Evolutionary conservation across 1,140 invertebrate genomes (phyloP), one percentile per base, ranked within the genome.

Genomic region (Rhyzopertha dominica): DNA sequence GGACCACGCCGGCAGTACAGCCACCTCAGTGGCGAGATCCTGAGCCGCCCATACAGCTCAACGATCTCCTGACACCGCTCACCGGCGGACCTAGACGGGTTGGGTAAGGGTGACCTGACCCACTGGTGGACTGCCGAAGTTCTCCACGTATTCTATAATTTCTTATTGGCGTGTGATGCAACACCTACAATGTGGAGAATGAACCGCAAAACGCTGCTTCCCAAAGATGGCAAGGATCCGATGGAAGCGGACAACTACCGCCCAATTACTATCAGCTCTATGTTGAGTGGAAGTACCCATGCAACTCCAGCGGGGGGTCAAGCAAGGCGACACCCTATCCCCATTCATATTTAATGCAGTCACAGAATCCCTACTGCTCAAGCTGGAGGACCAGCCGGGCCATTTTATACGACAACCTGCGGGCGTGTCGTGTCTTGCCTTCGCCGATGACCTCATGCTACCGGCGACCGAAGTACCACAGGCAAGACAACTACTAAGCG

Each of bases 241-340:
- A 10, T 8, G 0, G 17, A 51, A 4, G 29, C 40, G 0, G 46
- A 29, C 4, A 56, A 55, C 25, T 62, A 52, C 31, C 12, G 54
- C 12, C 58, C 59, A 8, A 49, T 61, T 13, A 58, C 0, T 62
- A 52, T 31, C 53, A 51, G 18, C 44, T 36, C 5, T 37, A n/a
- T n/a, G n/a, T n/a, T n/a, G n/a, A n/a, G n/a, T n/a, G n/a, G n/a
- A n/a, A 9, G 45, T 58, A 1, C 10, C 13, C 8, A n/a, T n/a
- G n/a, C n/a, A n/a, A n/a, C 31, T 61, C 22, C 34, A 51, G 12
- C 49, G 60, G 25, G 69, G 66, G 5, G 67, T 71, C 0, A 62
- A 67, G 38, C 70, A 72, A 48, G 69, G 69, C 1, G 67, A 69
- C 40, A 59, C 62, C 3, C 47, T 68, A 0, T 56, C 51, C 5